Evolutionary conservation across 2,888 invertebrate genomes (phyloP), one percentile per base, ranked within the genome.

Genomic region (Heliconius cydno): DNA sequence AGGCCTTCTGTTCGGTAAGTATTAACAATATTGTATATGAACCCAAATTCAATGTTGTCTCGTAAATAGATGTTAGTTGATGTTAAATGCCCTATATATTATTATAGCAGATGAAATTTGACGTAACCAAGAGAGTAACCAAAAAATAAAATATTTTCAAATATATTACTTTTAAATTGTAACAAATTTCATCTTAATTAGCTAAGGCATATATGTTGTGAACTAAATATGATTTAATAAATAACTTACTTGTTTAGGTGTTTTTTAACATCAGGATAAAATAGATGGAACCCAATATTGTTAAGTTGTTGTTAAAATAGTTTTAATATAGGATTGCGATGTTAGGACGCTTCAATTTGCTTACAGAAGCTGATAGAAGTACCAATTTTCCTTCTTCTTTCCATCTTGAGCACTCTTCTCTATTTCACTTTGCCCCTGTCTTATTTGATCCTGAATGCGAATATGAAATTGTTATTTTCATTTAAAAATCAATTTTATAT

Each of bases 1-100:
- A 88, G 97, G 97, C 87, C 97, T 98, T 89, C 97, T 98, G 89
- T 98, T 98, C 92, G 97, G 98, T 98, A 96, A 97, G 97, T 96
- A 73, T 72, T 60, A 66, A 70, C 65, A 41, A 30, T 15, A 12
- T 66, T 75, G 9, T 41, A 41, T 77, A 28, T 79, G 34, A 28
- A 72, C 19, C 65, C 73, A 82, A 82, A 41, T 77, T 84, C 77
- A 81, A 83, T 86, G 88, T 87, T 88, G 85, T 86, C 81, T 79
- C 84, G 83, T 85, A 75, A 81, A 73, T 83, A 79, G 77, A 63
- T 81, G 77, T 79, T 65, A 82, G 82, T 78, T 81, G 76, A 19
- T 80, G 57, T 80, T 79, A 76, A 71, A 70, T 78, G 46, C 71
- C 57, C 78, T 30, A 13, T 52, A 41, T 38, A 63, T 28, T 38